Conservation (phyloP, 2,113 vertebrate species). For the Australoheros scitulus region DNA sequence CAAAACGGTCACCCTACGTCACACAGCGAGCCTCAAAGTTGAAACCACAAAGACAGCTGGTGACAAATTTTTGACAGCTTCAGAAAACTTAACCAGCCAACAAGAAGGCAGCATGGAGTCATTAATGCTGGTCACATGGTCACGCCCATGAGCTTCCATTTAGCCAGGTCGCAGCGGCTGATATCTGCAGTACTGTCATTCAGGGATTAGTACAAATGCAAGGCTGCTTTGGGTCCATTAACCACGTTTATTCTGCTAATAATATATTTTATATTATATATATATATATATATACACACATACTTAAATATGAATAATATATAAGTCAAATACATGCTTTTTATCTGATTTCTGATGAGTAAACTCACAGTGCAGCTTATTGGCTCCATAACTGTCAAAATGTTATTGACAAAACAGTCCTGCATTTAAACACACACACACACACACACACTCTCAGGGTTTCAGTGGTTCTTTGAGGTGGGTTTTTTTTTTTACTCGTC, state of each 20-base stretch:
- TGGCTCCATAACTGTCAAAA: not conserved
- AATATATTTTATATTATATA: no score
- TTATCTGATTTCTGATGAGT: no score
- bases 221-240: not conserved
- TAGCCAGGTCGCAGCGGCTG: not conserved
- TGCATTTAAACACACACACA: no score
- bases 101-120: not conserved
- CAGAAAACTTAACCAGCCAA: not conserved
- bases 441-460: no score
- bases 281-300: no score
- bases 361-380: no score
- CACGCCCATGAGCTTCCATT: not conserved
- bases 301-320: no score
- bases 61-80: not conserved
- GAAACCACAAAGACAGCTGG: not conserved
- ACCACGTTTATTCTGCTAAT: not conserved
- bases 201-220: not conserved
- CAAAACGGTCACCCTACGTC: not conserved
- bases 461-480: no score
- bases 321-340: no score
- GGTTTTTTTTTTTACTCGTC: no score
- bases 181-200: not conserved
- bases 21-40: not conserved
- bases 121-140: no score
- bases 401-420: not conserved